These are phyloP conservation scores for Halcyon badia DNA, from an alignment of 2,797 vertebrate species.

Conservation along the genomic window DNA sequence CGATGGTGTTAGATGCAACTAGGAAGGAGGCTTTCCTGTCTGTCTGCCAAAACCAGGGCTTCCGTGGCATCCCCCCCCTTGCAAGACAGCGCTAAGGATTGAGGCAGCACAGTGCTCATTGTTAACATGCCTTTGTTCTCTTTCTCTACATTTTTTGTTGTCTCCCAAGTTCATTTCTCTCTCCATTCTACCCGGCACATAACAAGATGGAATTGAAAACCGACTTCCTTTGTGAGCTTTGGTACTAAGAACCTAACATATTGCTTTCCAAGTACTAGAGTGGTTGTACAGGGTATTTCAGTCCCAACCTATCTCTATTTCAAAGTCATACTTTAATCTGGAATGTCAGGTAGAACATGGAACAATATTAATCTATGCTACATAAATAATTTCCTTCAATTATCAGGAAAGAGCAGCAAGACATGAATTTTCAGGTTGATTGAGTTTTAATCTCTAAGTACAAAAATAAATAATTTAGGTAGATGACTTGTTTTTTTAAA, in stretches of 20 bases:
- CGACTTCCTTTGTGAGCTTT: background rate
- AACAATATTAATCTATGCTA: constrained; percentile 83
- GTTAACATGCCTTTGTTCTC: background rate
- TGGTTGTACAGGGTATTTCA: constrained; percentile 7
- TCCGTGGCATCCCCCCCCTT: too few species aligned
- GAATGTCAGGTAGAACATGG: constrained; percentile 78
- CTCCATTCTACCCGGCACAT: background rate
- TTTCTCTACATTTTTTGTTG: background rate
- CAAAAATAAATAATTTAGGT: constrained; percentile 91
- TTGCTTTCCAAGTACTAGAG: constrained; percentile 5
- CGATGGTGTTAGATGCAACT: background rate
- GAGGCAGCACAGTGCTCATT: background rate
- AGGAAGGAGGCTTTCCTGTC: background rate
- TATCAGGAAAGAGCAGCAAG: constrained; percentile 87
- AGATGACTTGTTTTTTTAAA: constrained; percentile 31
- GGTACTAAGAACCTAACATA: background rate
- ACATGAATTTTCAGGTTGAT: constrained; percentile 91
- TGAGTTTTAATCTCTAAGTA: constrained; percentile 90
- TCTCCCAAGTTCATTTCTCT: background rate
- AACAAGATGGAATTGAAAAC: constrained; percentile 19
- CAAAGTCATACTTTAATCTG: constrained; percentile 77
- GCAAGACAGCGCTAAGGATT: background rate
- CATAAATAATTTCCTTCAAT: constrained; percentile 85
- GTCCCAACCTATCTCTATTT: constrained; percentile 68
- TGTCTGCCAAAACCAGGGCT: background rate